phyloP scores from a whole-genome alignment of 1,140 invertebrate genomes.

The Piezodorus guildinii region DNA sequence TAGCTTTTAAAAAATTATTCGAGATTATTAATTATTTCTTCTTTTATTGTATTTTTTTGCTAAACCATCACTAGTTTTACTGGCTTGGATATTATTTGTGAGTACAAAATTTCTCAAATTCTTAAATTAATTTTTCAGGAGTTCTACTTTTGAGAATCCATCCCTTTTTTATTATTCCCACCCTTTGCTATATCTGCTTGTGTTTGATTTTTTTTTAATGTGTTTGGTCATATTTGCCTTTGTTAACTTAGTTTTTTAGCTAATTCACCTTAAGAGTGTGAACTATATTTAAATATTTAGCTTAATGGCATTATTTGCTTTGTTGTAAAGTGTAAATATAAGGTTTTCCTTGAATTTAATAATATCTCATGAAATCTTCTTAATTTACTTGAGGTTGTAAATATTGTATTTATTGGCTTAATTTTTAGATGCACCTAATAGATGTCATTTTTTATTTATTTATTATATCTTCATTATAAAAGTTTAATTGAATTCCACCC shows the following conservation, averaged over 20 bases:
- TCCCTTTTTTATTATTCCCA: not conserved
- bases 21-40: no score
- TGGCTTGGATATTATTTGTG: constrained; percentile 7
- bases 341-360: constrained; percentile 10
- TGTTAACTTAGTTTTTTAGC: no score
- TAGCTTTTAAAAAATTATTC: no score
- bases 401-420: not conserved
- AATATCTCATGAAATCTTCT: constrained; percentile 10
- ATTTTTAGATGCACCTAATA: constrained; percentile 2
- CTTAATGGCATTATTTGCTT: not conserved
- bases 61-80: constrained; percentile 5
- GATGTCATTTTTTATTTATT: not conserved
- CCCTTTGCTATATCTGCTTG: constrained; percentile 17
- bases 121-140: constrained; percentile 8
- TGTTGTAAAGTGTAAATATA: constrained; percentile 8
- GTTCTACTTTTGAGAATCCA: constrained; percentile 19
- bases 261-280: no score
- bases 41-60: not conserved
- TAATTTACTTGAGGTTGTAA: constrained; percentile 5
- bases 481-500: constrained; percentile 10
- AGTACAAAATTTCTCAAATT: constrained; percentile 19
- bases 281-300: no score
- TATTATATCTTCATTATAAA: not conserved
- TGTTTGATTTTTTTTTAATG: not conserved
- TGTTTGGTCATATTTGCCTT: no score